Base-by-base conservation (phyloP, 2,797 vertebrate genomes). In the Euthynnus affinis region DNA sequence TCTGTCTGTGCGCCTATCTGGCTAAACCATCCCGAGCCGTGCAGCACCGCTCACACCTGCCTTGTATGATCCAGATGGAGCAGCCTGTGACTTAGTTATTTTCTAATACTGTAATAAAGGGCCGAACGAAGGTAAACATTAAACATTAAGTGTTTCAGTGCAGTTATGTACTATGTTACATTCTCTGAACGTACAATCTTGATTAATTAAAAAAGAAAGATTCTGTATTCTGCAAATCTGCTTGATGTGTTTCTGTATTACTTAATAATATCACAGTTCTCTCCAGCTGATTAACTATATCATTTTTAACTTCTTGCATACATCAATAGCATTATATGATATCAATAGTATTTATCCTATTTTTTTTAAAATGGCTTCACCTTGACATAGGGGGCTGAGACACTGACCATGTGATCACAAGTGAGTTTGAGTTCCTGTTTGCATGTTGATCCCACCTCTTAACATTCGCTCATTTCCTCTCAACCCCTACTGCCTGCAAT, bases 41-140 rank as follows among this genome's bases (percentile, higher is more conserved):
- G 74, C 73, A 71, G 71, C 76, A 80, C 78, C 77, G 46, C 61
- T 62, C 52, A 52, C 40, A 20, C 46, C 46, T 7, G 7, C 64
- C 23, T 15, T 73, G 9, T 7, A 23, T 83, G 62, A 82, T 81
- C 74, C 34, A 1, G 32, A 49, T 4, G 17, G 63, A 66, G 58
- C 9, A 18, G 27, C 37, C 63, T 65, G 18, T 49, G 55, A 65
- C 40, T 6, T 40, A 3, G 15, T 62, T 29, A 27, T 40, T 40
- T 46, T 69, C 4, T 42, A 17, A 25, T 12, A 9, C 3, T 13
- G 9, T 6, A 59, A 12, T 22, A 25, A 25, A 40, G 5, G 44
- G 7, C 3, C 8, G 18, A 32, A 32, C 5, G 29, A 32, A 32
- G 29, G 29, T 27, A 27, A 22, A 37, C 32, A 34, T 9, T 34